Percentiles rank a stretch among this genome's conserved stretches.
Evolutionary conservation across 1,140 invertebrate species (phyloP).

Genomic region (Acromyrmex echinatior): DNA sequence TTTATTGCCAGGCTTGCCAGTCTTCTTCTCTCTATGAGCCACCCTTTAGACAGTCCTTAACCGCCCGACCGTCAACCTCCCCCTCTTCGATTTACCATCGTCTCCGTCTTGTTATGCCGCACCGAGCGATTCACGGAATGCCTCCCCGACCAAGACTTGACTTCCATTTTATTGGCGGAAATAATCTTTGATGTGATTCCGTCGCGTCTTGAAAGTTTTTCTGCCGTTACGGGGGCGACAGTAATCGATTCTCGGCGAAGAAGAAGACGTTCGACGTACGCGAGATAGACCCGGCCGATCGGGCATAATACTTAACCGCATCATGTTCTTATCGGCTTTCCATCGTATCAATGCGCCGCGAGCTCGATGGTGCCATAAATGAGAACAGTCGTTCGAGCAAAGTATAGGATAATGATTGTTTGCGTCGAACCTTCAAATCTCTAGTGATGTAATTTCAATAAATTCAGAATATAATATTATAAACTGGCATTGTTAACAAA

Average conservation of each 20-base stretch:
- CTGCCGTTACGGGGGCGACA: conserved; percentile 36
- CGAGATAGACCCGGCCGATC: conserved; percentile 26
- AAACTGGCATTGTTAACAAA: neutral
- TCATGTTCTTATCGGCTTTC: conserved; percentile 43
- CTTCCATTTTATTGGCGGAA: conserved; percentile 85
- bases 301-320: conserved; percentile 19
- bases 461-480: neutral
- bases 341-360: conserved; percentile 42
- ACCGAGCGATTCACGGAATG: conserved; percentile 64
- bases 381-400: conserved; percentile 16
- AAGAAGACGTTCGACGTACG: conserved; percentile 32
- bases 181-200: conserved; percentile 86
- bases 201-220: conserved; percentile 77
- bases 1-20: conserved; percentile 81
- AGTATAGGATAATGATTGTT: neutral
- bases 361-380: conserved; percentile 44
- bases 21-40: conserved; percentile 64
- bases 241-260: conserved; percentile 68
- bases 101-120: conserved; percentile 65
- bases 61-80: conserved; percentile 17
- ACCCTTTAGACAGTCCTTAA: conserved; percentile 73
- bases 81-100: neutral
- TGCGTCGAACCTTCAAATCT: neutral
- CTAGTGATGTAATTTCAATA: conserved; percentile 22
- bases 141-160: conserved; percentile 73